Percentiles rank a stretch among this genome's conserved stretches.
Conservation (phyloP, 2,888 invertebrate species). For the Gonocerus acuteangulatus region DNA sequence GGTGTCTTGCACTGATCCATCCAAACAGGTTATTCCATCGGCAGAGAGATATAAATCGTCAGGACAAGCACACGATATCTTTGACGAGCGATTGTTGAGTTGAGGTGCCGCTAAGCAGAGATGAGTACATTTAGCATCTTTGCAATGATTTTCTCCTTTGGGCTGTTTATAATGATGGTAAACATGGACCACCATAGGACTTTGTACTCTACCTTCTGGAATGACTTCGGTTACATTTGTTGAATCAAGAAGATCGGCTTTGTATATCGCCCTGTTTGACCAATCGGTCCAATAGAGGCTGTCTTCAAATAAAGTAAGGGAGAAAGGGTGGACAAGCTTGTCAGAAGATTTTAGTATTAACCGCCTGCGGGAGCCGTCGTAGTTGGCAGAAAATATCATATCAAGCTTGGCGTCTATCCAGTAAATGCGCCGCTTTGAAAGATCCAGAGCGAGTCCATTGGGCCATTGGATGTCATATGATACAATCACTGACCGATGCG, state of each 20-base stretch:
- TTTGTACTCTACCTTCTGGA: conserved; percentile 70
- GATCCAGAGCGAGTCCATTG: conserved; percentile 88
- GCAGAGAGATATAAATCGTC: conserved; percentile 67
- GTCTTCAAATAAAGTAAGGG: conserved; percentile 95
- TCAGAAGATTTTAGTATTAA: conserved; percentile 67
- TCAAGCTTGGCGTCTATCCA: conserved; percentile 96
- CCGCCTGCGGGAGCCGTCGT: conserved; percentile 70
- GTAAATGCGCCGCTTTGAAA: conserved; percentile 78
- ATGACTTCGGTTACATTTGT: conserved; percentile 68
- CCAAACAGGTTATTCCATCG: conserved; percentile 67
- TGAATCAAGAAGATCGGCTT: conserved; percentile 86
- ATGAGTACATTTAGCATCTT: conserved; percentile 88
- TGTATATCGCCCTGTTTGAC: conserved; percentile 85
- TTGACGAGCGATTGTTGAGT: conserved; percentile 66
- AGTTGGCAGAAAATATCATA: conserved; percentile 78
- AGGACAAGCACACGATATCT: conserved; percentile 83
- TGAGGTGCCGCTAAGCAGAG: conserved; percentile 83
- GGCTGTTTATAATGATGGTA: conserved; percentile 92
- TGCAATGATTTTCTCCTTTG: conserved; percentile 82
- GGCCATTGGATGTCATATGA: conserved; percentile 89
- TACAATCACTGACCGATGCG: conserved; percentile 76
- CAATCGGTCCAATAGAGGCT: conserved; percentile 97
- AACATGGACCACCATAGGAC: conserved; percentile 91
- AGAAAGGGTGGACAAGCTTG: conserved; percentile 80
- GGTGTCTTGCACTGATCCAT: too few species aligned